Conservation (phyloP, 2,888 invertebrate genomes). For the Resseliella maxima region DNA sequence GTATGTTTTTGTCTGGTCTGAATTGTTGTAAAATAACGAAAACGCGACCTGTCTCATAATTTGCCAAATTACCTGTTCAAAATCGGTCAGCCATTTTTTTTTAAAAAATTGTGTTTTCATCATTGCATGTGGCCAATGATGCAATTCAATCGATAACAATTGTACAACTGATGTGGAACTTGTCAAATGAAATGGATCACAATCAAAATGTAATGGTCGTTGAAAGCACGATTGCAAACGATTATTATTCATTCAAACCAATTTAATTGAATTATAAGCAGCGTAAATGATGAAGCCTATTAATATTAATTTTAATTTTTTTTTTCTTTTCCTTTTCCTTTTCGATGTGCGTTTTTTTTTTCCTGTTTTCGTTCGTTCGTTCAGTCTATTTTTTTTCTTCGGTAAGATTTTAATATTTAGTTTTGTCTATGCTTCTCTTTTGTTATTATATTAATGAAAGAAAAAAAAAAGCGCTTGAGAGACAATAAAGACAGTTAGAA, state of each 20-base stretch:
- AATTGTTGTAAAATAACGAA: not conserved
- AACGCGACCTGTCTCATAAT: constrained; percentile 10
- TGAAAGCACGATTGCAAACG: not conserved
- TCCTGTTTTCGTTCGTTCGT: no score
- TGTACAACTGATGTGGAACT: not conserved
- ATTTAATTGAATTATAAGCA: not conserved
- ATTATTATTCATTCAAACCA: constrained; percentile 10
- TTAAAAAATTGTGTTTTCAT: constrained; percentile 43
- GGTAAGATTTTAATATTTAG: no score
- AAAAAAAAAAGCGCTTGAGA: no score
- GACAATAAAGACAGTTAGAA: no score
- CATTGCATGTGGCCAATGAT: constrained; percentile 16
- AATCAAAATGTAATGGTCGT: not conserved
- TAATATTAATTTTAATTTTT: not conserved
- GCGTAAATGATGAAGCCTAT: not conserved
- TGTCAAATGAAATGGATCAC: not conserved
- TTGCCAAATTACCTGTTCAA: not conserved
- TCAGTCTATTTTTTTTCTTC: no score
- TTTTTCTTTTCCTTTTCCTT: no score
- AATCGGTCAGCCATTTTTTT: constrained; percentile 11
- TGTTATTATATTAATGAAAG: no score
- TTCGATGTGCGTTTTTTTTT: no score
- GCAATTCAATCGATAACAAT: not conserved
- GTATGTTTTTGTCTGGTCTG: no score
- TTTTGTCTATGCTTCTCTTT: no score